Base-by-base conservation (phyloP, 2,888 invertebrate species). In the Hetaerina titia region DNA sequence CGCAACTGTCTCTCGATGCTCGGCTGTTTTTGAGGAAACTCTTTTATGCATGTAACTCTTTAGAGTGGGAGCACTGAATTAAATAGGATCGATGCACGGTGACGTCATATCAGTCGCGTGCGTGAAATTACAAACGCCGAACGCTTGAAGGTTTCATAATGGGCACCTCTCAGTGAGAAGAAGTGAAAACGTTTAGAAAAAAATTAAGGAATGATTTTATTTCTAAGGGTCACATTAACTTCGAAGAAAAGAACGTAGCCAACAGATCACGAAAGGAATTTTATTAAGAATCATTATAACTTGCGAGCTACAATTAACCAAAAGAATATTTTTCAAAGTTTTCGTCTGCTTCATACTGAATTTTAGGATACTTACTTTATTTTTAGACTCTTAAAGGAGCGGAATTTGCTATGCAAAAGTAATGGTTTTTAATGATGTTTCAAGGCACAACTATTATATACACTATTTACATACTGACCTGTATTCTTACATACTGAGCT, bases 71-170 rank as follows among this genome's bases (percentile, higher is more conserved):
- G 31, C 25, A 4, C 81, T 81, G 81, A 81, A 81, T 81, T 81
- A 81, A 81, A 31, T 31, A 81, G 31, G 81, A 81, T 31, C 81
- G 81, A 81, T 81, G 25, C 25, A n/a, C 2, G 81, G 15, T 81
- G 81, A 81, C 81, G 81, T 81, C 81, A 81, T 81, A 22, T 81
- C 81, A 81, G 13, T 81, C 81, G 81, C 89, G 89, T 89, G 89
- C 89, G 89, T 89, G 89, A 89, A 89, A 89, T 89, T 57, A 58
- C 58, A 56, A 89, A 19, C 89, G n/a, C 7, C 22, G n/a, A 89
- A 58, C 22, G 19, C 58, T 58, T 89, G 57, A 57, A 58, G 89
- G 89, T 19, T 56, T 89, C 89, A 56, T 89, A 58, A 89, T 22
- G 58, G 56, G 57, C 89, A n/a, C 89, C 81, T 31, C 81, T 81